These are phyloP conservation scores for Hepsetus odoe DNA, from an alignment of 2,113 vertebrate species.

Conservation along the genomic window DNA sequence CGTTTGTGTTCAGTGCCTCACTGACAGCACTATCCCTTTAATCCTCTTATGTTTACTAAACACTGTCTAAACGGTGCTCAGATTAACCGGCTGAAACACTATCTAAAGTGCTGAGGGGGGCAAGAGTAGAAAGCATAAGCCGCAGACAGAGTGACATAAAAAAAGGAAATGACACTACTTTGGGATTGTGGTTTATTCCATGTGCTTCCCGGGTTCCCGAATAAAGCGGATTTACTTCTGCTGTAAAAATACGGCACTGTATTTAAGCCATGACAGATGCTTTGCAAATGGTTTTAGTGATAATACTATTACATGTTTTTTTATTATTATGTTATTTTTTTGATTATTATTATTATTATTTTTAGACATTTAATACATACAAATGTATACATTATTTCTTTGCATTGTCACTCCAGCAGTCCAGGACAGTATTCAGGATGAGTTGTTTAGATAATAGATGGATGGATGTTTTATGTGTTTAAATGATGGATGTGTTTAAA, in stretches of 20 bases:
- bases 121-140: constrained; percentile 33
- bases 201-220: not conserved
- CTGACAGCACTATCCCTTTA: constrained; percentile 27
- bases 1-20: not conserved
- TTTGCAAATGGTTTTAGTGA: not conserved
- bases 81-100: constrained; percentile 42
- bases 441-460: too few relatives aligned
- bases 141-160: not conserved
- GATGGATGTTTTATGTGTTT: too few relatives aligned
- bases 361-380: too few relatives aligned
- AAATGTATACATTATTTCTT: too few relatives aligned
- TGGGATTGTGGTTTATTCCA: not conserved
- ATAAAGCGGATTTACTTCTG: not conserved
- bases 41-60: constrained; percentile 52
- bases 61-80: constrained; percentile 18
- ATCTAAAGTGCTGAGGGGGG: not conserved
- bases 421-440: too few relatives aligned
- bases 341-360: not conserved
- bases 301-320: not conserved
- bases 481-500: too few relatives aligned
- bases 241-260: not conserved
- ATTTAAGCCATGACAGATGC: not conserved
- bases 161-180: not conserved
- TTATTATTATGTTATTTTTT: not conserved
- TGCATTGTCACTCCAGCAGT: too few relatives aligned